Evolutionary conservation across 2,797 vertebrate genomes (phyloP), one percentile per base, ranked within the genome.

Genomic region (Scyliorhinus canicula): DNA sequence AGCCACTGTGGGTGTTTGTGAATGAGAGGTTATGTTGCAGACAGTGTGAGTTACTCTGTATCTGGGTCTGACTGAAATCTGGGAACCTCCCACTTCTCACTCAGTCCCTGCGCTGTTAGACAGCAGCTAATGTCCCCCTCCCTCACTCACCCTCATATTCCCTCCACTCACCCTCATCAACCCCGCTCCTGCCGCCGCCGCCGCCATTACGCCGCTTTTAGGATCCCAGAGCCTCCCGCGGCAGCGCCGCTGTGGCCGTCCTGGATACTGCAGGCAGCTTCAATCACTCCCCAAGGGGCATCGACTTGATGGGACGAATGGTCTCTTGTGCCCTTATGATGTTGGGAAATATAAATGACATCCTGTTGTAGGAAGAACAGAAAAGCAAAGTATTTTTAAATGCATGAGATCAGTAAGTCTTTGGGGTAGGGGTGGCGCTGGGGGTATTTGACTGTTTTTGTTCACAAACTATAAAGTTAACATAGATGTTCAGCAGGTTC

Each of bases 91-190:
- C 14, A 35, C 3, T 12, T 35, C 0, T 14, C 12, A 14, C n/a
- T n/a, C 71, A n/a, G 3, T 14, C 44, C 44, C 79, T 16, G 79
- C 79, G 2, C 21, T 26, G 24, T 82, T 47, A 19, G 24, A 60
- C 67, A 28, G 8, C 24, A 31, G 28, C 24, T 5, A 6, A 2
- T n/a, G 11, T 31, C 40, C 24, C 55, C 11, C 50, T 21, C 67
- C 93, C 95, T 95, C 95, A 93, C n/a, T n/a, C n/a, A 95, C 93
- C 7, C 55, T 35, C n/a, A n/a, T n/a, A n/a, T n/a, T n/a, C n/a
- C n/a, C n/a, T n/a, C n/a, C 65, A 67, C 82, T 74, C 86, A 50
- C 82, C 95, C 44, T 86, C 96, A 96, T 95, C 96, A 96, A 96
- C 95, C 88, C 63, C 3, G 35, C 95, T n/a, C 11, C 63, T 94